Evolutionary conservation across 2,797 vertebrate genomes (phyloP).

Genomic region (Lutjanus campechanus): DNA sequence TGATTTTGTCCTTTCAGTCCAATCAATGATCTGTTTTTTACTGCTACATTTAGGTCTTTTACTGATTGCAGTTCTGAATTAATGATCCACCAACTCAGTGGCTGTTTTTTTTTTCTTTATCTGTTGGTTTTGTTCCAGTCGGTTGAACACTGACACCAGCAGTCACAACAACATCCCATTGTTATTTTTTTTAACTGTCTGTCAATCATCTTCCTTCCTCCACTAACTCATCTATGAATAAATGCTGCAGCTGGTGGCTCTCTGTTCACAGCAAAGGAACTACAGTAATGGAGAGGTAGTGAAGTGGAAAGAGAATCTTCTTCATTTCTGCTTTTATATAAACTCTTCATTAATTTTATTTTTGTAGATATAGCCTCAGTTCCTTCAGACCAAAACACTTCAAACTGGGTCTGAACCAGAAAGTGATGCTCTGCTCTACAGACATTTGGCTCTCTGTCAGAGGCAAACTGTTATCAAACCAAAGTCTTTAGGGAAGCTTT

Average conservation of each 20-base stretch:
- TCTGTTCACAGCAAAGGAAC: background rate
- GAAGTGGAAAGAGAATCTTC: background rate
- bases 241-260: background rate
- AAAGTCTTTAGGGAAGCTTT: constrained; percentile 53
- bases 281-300: background rate
- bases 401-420: constrained; percentile 43
- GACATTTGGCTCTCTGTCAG: constrained; percentile 43
- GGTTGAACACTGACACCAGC: constrained; percentile 15
- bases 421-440: constrained; percentile 27
- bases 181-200: background rate
- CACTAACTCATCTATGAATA: background rate
- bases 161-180: background rate
- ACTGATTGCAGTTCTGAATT: background rate
- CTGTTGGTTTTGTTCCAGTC: constrained; percentile 2
- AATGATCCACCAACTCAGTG: background rate
- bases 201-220: constrained; percentile 1
- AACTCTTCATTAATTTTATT: constrained; percentile 3
- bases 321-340: constrained; percentile 20
- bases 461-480: constrained; percentile 42
- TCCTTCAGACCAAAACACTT: constrained; percentile 15
- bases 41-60: background rate
- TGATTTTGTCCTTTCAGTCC: background rate
- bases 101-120: background rate
- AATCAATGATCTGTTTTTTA: background rate
- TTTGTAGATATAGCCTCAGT: background rate